Evolutionary conservation across 1,140 invertebrate species (phyloP).

Genomic region (Scaptomyza graminum): DNA sequence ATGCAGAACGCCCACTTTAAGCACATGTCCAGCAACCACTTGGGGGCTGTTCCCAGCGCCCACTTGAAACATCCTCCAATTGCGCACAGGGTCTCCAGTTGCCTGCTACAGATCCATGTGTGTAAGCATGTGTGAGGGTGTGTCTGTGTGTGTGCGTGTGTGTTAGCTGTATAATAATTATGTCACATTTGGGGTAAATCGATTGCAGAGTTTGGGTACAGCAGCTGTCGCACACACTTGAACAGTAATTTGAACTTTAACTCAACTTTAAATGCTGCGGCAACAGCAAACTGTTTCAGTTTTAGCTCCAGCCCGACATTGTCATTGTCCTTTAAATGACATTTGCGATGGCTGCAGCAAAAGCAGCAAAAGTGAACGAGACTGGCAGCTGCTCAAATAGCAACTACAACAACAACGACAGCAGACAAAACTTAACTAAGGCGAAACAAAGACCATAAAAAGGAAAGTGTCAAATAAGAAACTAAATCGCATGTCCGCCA

Average conservation of each 20-base stretch:
- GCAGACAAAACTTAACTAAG: conserved; percentile 13
- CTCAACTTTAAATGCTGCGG: conserved; percentile 72
- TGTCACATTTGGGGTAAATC: conserved; percentile 72
- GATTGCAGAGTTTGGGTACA: conserved; percentile 35
- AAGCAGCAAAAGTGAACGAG: conserved; percentile 44
- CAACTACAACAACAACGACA: conserved; percentile 16
- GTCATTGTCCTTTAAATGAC: conserved; percentile 81
- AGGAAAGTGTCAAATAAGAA: conserved; percentile 80
- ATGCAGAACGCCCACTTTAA: conserved; percentile 29
- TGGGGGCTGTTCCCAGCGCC: conserved; percentile 34
- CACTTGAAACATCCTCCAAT: conserved; percentile 44
- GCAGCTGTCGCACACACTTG: conserved; percentile 63
- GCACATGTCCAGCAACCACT: conserved; percentile 63
- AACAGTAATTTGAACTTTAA: conserved; percentile 79
- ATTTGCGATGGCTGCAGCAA: conserved; percentile 70
- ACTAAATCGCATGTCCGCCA: conserved; percentile 75
- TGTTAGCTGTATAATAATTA: conserved; percentile 72
- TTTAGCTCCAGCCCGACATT: conserved; percentile 46
- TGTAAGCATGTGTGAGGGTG: not conserved
- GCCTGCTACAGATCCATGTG: conserved; percentile 3
- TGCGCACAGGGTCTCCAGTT: conserved; percentile 25
- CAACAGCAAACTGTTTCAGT: conserved; percentile 4
- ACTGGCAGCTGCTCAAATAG: conserved; percentile 18
- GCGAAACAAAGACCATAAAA: conserved; percentile 19
- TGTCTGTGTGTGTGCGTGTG: conserved; percentile 13